These are phyloP conservation scores for Enteromius viviparus DNA, from an alignment of 2,797 vertebrate genomes.

Conservation along the genomic window DNA sequence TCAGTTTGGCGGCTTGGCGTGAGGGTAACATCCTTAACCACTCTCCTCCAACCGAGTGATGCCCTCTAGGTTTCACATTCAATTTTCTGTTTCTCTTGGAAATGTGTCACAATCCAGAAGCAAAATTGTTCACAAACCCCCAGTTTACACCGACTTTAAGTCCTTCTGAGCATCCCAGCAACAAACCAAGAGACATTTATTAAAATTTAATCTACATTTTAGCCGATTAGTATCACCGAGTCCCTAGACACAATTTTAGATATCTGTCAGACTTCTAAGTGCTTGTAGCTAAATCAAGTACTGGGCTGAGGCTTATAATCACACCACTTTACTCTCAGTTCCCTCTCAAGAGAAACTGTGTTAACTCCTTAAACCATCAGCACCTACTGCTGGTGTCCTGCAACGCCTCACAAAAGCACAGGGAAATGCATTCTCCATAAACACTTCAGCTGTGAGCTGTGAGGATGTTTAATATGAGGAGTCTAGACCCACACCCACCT, in stretches of 20 bases:
- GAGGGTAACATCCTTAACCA: no score
- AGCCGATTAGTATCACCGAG: not conserved
- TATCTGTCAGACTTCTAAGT: conserved; percentile 20
- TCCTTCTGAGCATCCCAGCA: not conserved
- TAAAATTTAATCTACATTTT: not conserved
- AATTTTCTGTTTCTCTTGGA: no score
- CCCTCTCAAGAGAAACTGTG: not conserved
- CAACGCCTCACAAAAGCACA: not conserved
- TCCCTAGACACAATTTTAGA: conserved; percentile 28
- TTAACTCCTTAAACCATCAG: not conserved
- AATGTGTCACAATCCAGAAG: no score
- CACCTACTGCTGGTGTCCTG: not conserved
- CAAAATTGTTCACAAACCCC: no score
- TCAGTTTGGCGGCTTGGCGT: no score
- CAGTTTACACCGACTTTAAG: no score
- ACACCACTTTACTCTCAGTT: not conserved
- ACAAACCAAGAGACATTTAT: not conserved
- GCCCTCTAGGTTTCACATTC: no score
- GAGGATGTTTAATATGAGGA: not conserved
- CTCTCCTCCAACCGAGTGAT: no score
- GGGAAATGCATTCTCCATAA: not conserved
- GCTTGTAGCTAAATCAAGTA: not conserved
- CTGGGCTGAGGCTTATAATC: not conserved
- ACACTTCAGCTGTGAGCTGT: not conserved
- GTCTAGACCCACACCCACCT: not conserved